A percentile compares a stretch with the other conserved stretches of the same genome.
phyloP scores from a whole-genome alignment of 2,113 vertebrate genomes.

The Cariama cristata region DNA sequence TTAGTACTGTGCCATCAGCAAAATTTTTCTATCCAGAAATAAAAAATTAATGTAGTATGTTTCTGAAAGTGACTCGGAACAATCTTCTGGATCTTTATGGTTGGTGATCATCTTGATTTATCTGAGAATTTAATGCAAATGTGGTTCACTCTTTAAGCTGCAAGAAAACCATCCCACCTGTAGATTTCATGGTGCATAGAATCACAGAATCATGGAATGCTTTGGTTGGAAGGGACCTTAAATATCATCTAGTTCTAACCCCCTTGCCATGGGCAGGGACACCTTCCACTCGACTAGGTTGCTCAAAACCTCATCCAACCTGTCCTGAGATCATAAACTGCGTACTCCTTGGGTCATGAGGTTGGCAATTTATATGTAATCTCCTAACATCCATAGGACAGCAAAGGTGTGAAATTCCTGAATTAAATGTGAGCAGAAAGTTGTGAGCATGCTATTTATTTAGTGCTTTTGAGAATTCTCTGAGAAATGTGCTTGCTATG shows the following conservation, averaged over 20 bases:
- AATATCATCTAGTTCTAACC: background rate
- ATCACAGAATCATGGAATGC: too few species aligned
- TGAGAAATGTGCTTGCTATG: background rate
- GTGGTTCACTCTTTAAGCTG: background rate
- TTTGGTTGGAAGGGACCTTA: background rate
- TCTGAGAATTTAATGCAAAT: background rate
- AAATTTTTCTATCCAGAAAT: background rate
- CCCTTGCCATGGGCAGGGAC: accelerated
- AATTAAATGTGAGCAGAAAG: background rate
- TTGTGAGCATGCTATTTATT: background rate
- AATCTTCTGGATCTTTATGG: background rate
- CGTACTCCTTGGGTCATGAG: background rate
- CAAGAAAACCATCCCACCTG: background rate
- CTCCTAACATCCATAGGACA: background rate
- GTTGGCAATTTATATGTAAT: background rate
- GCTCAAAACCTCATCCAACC: background rate
- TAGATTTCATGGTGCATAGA: background rate
- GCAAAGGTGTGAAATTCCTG: background rate
- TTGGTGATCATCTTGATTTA: background rate
- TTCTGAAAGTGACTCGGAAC: background rate
- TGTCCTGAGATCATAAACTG: background rate
- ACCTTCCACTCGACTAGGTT: background rate
- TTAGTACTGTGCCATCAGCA: background rate
- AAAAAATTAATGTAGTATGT: background rate
- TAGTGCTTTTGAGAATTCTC: background rate